phyloP scores from a whole-genome alignment of 2,888 invertebrate species.

The Drosophila ustulata region DNA sequence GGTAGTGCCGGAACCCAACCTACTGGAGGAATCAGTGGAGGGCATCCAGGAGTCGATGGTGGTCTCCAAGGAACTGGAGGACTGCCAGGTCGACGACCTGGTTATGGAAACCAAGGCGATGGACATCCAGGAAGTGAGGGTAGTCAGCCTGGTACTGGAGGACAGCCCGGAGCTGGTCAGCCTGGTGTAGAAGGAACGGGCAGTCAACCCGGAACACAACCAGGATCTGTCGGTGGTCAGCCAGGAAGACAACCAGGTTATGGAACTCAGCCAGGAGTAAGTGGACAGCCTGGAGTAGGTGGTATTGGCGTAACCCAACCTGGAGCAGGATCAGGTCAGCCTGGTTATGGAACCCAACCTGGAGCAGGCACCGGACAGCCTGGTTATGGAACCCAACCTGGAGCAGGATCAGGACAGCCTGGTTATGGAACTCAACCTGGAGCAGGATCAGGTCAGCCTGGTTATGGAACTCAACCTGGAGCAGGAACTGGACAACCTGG shows the following conservation, averaged over 20 bases:
- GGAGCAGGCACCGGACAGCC: conserved; percentile 13
- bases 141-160: conserved; percentile 14
- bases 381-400: conserved; percentile 31
- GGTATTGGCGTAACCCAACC: conserved; percentile 13
- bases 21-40: background rate
- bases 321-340: conserved; percentile 13
- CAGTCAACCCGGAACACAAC: background rate
- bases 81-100: too few species aligned
- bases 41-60: background rate
- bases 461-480: conserved; percentile 16
- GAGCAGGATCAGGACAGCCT: background rate
- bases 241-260: conserved; percentile 1
- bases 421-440: conserved; percentile 18
- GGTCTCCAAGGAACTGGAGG: conserved; percentile 12
- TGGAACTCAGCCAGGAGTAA: conserved; percentile 4
- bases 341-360: conserved; percentile 4
- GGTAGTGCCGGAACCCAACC: background rate
- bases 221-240: conserved; percentile 7
- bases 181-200: background rate
- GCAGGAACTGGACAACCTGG: conserved; percentile 25
- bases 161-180: conserved; percentile 8
- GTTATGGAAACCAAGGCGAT: too few species aligned
- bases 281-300: conserved; percentile 14
- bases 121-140: background rate
- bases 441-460: background rate